A percentile compares a stretch with the other conserved stretches of the same genome.
Evolutionary conservation across 2,797 vertebrate genomes (phyloP).

Genomic region (Clarias laeviceps): DNA sequence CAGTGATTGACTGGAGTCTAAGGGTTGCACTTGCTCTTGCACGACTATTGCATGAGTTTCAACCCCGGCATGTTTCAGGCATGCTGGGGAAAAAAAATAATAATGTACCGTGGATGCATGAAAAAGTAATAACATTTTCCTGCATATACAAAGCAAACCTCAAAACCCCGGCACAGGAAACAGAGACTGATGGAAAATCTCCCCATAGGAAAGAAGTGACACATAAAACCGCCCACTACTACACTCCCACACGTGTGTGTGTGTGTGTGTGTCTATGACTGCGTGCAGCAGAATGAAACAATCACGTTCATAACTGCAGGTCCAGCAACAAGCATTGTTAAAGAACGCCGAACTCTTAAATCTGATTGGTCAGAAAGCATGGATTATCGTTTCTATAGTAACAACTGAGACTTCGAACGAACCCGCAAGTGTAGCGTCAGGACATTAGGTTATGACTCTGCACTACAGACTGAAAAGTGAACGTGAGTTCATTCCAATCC

Average conservation of each 20-base stretch:
- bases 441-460: neutral
- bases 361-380: neutral
- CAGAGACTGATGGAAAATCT: slow-evolving; percentile 90
- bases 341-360: neutral
- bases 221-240: slow-evolving; percentile 85
- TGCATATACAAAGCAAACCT: slow-evolving; percentile 50
- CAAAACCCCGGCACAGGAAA: slow-evolving; percentile 66
- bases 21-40: slow-evolving; percentile 12
- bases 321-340: neutral
- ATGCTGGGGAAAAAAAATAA: neutral
- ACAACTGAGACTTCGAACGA: neutral
- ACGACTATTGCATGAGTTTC: neutral
- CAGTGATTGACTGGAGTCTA: neutral
- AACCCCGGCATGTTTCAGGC: neutral
- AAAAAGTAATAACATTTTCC: slow-evolving; percentile 50
- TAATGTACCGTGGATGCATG: neutral
- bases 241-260: slow-evolving; percentile 72
- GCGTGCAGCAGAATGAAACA: slow-evolving; percentile 37
- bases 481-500: neutral
- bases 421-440: neutral
- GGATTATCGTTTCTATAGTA: neutral
- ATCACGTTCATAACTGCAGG: slow-evolving; percentile 2
- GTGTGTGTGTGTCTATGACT: slow-evolving; percentile 23
- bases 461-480: neutral
- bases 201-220: slow-evolving; percentile 86